A percentile compares a stretch with the other conserved stretches of the same genome.
Evolutionary conservation across 1,140 invertebrate genomes (phyloP).

Genomic region (Brachionus asplanchnoidis): DNA sequence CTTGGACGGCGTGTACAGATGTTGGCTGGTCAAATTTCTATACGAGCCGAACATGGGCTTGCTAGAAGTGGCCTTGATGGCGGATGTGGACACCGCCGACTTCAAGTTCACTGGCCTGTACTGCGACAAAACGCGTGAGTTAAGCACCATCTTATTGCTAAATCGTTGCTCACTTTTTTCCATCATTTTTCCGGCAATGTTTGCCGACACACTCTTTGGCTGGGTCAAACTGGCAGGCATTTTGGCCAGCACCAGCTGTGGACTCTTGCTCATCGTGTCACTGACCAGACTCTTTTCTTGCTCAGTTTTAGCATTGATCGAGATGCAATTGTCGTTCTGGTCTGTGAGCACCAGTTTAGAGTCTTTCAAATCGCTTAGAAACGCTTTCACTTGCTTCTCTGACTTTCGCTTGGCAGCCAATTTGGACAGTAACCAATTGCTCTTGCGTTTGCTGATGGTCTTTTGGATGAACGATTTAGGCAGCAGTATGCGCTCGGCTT

Average conservation of each 20-base stretch:
- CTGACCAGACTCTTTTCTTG: not conserved
- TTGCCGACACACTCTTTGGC: not conserved
- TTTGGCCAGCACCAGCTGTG: not conserved
- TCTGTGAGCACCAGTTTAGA: not conserved
- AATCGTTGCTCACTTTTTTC: not conserved
- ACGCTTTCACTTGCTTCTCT: constrained; percentile 13
- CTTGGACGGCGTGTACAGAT: constrained; percentile 15
- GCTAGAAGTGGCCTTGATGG: not conserved
- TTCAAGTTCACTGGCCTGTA: not conserved
- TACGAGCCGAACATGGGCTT: not conserved
- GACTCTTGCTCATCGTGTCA: not conserved
- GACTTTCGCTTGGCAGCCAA: not conserved
- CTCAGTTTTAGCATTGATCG: not conserved
- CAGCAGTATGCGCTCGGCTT: not conserved
- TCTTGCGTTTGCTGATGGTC: not conserved
- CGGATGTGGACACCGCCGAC: not conserved
- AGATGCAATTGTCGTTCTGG: not conserved
- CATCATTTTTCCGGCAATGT: not conserved
- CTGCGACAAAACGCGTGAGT: not conserved
- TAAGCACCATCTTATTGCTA: not conserved
- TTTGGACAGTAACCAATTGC: not conserved
- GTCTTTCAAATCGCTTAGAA: not conserved
- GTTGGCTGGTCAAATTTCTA: constrained; percentile 10
- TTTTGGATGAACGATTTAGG: not conserved
- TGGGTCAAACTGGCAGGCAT: not conserved